phyloP scores from a whole-genome alignment of 2,888 invertebrate genomes.

The Ernsta delagoae region DNA sequence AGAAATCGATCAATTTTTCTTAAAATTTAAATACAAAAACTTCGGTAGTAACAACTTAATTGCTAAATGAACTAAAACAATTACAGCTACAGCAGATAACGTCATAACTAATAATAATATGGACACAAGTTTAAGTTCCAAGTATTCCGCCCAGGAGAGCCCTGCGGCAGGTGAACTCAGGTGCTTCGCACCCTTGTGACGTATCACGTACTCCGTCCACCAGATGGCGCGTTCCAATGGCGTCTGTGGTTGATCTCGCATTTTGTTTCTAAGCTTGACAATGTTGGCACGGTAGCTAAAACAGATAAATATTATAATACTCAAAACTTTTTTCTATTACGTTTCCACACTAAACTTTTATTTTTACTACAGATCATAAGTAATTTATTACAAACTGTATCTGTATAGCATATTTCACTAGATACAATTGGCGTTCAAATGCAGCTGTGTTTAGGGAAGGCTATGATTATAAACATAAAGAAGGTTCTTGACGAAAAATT shows the following conservation, averaged over 20 bases:
- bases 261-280: neutral
- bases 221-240: constrained; percentile 66
- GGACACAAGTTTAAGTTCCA: constrained; percentile 50
- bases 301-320: neutral
- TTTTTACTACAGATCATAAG: too few relatives aligned
- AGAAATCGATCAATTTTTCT: neutral
- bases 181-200: constrained; percentile 68
- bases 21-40: neutral
- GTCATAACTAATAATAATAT: neutral
- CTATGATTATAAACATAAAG: too few relatives aligned
- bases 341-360: too few relatives aligned
- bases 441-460: too few relatives aligned
- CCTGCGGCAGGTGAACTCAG: constrained; percentile 61
- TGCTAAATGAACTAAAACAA: neutral
- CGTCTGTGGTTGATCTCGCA: constrained; percentile 44
- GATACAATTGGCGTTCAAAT: too few relatives aligned
- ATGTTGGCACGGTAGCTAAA: constrained; percentile 17
- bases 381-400: too few relatives aligned
- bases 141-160: constrained; percentile 51
- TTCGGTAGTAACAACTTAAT: neutral
- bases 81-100: neutral
- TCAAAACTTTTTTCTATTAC: too few relatives aligned
- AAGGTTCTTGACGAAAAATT: too few relatives aligned
- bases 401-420: too few relatives aligned
- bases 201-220: constrained; percentile 78